A percentile compares a stretch with the other conserved stretches of the same genome.
Evolutionary conservation across 2,113 vertebrate genomes (phyloP).

Genomic region (Oenanthe oenanthe): DNA sequence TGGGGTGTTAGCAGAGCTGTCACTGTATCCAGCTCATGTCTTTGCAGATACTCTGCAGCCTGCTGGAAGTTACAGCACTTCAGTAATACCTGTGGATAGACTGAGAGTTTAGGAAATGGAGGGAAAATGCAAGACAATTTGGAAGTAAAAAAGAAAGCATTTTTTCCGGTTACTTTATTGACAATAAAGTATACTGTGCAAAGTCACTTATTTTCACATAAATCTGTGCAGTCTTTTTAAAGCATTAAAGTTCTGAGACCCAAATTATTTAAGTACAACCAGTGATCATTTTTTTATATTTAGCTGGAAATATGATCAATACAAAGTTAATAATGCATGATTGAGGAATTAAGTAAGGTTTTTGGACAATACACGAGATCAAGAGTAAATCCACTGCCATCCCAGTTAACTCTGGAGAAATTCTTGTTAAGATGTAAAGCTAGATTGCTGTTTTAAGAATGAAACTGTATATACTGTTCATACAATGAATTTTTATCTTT

Average conservation of each 20-base stretch:
- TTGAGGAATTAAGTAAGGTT: slow-evolving; percentile 19
- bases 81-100: neutral
- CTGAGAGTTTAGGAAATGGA: neutral
- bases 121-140: neutral
- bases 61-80: neutral
- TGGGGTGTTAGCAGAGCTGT: neutral
- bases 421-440: slow-evolving; percentile 62
- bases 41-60: neutral
- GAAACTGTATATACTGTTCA: slow-evolving; percentile 85
- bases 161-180: neutral
- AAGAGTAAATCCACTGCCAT: slow-evolving; percentile 70
- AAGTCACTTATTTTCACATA: neutral
- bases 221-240: neutral
- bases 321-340: neutral
- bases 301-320: neutral
- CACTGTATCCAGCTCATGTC: fast-evolving
- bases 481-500: slow-evolving; percentile 83
- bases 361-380: slow-evolving; percentile 54
- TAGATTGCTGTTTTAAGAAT: slow-evolving; percentile 77
- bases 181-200: slow-evolving; percentile 19
- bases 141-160: neutral
- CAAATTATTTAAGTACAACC: neutral
- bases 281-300: neutral
- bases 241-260: neutral
- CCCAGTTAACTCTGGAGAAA: slow-evolving; percentile 65